phyloP scores from a whole-genome alignment of 2,888 invertebrate genomes.

The Brassicogethes aeneus region DNA sequence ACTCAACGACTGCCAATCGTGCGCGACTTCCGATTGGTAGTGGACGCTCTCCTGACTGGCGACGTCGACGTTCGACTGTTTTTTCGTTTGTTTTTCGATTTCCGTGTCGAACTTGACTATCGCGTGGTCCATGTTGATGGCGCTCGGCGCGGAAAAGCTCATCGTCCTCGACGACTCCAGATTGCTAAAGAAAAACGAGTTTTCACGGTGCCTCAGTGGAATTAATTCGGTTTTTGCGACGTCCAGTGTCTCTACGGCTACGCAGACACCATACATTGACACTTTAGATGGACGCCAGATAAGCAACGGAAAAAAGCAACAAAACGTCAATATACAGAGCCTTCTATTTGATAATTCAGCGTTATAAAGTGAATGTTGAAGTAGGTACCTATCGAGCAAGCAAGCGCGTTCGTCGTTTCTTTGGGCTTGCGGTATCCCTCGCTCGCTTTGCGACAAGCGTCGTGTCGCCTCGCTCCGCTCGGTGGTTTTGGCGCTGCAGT shows the following conservation, averaged over 20 bases:
- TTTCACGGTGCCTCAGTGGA: neutral
- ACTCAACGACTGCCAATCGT: constrained; percentile 75
- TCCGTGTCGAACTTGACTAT: constrained; percentile 62
- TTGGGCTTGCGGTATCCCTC: constrained; percentile 18
- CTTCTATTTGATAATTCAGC: too few relatives aligned
- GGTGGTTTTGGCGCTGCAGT: constrained; percentile 10
- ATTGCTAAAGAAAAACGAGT: constrained; percentile 39
- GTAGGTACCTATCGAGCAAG: constrained; percentile 22
- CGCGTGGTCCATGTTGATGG: constrained; percentile 66
- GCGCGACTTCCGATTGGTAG: constrained; percentile 35
- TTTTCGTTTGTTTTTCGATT: constrained; percentile 37
- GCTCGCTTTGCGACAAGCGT: constrained; percentile 18
- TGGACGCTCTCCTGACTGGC: constrained; percentile 42
- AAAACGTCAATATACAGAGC: too few relatives aligned
- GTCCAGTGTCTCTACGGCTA: too few relatives aligned
- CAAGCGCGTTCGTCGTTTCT: constrained; percentile 19
- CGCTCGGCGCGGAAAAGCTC: constrained; percentile 81
- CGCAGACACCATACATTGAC: constrained; percentile 1
- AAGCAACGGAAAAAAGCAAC: too few relatives aligned
- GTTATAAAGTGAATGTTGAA: too few relatives aligned
- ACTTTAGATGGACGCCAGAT: neutral
- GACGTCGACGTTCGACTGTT: constrained; percentile 31
- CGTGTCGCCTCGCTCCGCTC: constrained; percentile 15
- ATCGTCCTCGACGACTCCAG: constrained; percentile 63
- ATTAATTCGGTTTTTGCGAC: too few relatives aligned